Evolutionary conservation across 1,140 invertebrate genomes (phyloP).

Genomic region (Heliconius eleuchia): DNA sequence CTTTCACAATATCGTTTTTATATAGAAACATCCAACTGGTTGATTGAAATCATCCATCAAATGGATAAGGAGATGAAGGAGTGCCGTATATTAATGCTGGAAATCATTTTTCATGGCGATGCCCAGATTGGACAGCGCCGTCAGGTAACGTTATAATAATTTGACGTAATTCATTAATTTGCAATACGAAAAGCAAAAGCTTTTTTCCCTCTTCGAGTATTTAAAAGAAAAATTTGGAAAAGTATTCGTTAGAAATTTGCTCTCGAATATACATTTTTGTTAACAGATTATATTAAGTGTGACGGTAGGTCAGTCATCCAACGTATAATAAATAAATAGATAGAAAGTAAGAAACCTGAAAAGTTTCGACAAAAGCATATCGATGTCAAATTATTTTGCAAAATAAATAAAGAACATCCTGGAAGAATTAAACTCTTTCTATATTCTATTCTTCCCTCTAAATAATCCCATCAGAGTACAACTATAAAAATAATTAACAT

Average conservation of each 20-base stretch:
- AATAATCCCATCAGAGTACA: too few relatives aligned
- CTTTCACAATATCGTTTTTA: background rate
- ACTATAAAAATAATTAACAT: too few relatives aligned
- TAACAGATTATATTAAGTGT: background rate
- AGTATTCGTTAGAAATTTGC: background rate
- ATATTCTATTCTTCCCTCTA: too few relatives aligned
- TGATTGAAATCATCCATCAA: conserved; percentile 31
- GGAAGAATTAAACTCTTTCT: too few relatives aligned
- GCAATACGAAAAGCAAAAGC: conserved; percentile 20
- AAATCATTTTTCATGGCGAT: conserved; percentile 25
- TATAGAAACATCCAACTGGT: conserved; percentile 14
- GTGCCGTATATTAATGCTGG: conserved; percentile 28
- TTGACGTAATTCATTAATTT: conserved; percentile 29
- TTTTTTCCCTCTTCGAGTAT: conserved; percentile 28
- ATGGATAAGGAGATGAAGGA: conserved; percentile 15
- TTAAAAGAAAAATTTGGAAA: conserved; percentile 20
- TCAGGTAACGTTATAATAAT: conserved; percentile 35
- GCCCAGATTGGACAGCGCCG: conserved; percentile 28
- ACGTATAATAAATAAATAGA: too few relatives aligned
- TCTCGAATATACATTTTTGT: background rate
- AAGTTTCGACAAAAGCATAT: too few relatives aligned
- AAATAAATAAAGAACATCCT: too few relatives aligned
- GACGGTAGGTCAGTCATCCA: background rate
- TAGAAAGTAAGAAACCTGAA: too few relatives aligned
- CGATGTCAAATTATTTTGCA: too few relatives aligned